Conservation (phyloP, 2,113 vertebrate genomes). For the Limnothrissa miodon region DNA sequence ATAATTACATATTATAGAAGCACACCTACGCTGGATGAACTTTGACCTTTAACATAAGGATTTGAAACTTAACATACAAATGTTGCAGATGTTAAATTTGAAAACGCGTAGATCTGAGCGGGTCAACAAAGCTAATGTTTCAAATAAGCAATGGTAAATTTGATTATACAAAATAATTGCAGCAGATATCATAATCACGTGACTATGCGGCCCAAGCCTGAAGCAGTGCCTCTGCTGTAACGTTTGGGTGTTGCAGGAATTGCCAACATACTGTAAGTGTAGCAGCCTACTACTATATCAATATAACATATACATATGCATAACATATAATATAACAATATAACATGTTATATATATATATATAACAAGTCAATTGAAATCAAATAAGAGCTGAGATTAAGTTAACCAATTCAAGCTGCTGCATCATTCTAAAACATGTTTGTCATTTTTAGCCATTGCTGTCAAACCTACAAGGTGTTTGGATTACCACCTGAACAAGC, state of each 20-base stretch:
- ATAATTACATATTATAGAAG: background rate
- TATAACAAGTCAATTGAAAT: too few relatives aligned
- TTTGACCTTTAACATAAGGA: background rate
- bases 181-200: background rate
- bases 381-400: too few relatives aligned
- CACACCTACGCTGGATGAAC: background rate
- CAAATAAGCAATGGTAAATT: background rate
- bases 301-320: too few relatives aligned
- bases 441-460: too few relatives aligned
- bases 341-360: too few relatives aligned
- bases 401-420: too few relatives aligned
- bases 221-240: background rate
- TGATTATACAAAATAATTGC: background rate
- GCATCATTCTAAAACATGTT: too few relatives aligned
- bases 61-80: background rate
- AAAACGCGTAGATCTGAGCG: background rate
- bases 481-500: too few relatives aligned
- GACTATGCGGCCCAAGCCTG: background rate
- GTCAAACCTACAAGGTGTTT: too few relatives aligned
- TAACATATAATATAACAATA: too few relatives aligned
- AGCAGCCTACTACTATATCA: too few relatives aligned
- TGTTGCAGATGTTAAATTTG: background rate
- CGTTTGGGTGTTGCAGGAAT: background rate
- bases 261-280: too few relatives aligned
- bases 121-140: background rate